Evolutionary conservation across 2,888 invertebrate genomes (phyloP).

Genomic region (Cremastinae sp.): DNA sequence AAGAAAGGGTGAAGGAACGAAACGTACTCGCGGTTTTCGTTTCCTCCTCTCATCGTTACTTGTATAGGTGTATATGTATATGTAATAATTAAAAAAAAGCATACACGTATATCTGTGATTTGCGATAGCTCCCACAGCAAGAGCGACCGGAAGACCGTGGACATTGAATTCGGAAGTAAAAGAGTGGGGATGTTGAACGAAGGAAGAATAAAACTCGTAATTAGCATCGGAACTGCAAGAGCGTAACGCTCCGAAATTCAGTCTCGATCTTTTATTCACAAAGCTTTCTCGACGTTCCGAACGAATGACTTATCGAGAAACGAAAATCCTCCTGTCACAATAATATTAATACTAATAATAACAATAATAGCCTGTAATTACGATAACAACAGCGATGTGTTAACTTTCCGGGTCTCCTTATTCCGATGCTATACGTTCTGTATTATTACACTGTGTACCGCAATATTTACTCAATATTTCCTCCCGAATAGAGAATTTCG

Average conservation of each 20-base stretch:
- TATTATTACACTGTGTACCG: slow-evolving; percentile 56
- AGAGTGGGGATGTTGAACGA: neutral
- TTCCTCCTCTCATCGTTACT: slow-evolving; percentile 10
- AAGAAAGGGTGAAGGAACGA: too few species aligned
- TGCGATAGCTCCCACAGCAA: slow-evolving; percentile 57
- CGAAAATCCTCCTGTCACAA: slow-evolving; percentile 16
- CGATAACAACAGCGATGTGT: slow-evolving; percentile 31
- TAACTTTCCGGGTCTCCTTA: slow-evolving; percentile 33
- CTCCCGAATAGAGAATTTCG: slow-evolving; percentile 35
- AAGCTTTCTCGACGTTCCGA: slow-evolving; percentile 10
- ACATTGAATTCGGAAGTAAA: slow-evolving; percentile 20
- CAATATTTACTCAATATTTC: slow-evolving; percentile 49
- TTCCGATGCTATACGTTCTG: slow-evolving; percentile 48
- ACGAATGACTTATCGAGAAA: slow-evolving; percentile 7
- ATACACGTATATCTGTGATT: slow-evolving; percentile 47
- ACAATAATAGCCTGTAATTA: neutral
- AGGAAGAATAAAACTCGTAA: neutral
- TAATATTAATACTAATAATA: slow-evolving; percentile 22
- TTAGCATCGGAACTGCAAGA: neutral
- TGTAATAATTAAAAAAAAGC: slow-evolving; percentile 2
- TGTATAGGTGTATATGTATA: slow-evolving; percentile 39
- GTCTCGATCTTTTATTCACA: slow-evolving; percentile 9
- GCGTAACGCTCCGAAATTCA: neutral
- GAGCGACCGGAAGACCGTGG: slow-evolving; percentile 35
- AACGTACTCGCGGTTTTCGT: too few species aligned